These are phyloP conservation scores for Mola mola DNA, from an alignment of 2,113 vertebrate genomes.

Conservation along the genomic window DNA sequence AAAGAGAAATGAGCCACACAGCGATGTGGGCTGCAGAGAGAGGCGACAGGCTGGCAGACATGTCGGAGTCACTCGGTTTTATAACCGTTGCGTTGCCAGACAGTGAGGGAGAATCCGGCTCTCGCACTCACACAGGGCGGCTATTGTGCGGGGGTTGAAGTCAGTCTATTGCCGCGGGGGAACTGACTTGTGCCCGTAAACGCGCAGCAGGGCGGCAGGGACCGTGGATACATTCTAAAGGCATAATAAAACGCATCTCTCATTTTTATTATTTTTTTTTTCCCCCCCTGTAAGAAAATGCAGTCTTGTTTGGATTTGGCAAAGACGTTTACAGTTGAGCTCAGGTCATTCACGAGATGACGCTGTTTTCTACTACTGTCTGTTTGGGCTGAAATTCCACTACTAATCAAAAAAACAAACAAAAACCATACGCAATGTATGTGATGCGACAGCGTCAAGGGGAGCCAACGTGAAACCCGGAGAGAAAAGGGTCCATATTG, in stretches of 20 bases:
- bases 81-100: conserved; percentile 86
- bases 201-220: conserved; percentile 22
- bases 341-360: no score
- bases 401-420: background rate
- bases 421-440: no score
- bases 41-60: conserved; percentile 86
- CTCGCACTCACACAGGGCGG: background rate
- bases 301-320: no score
- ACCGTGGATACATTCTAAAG: conserved; percentile 32
- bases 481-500: background rate
- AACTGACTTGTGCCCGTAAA: no score
- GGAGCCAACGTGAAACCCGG: background rate
- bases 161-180: background rate
- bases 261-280: background rate
- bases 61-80: conserved; percentile 88
- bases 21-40: conserved; percentile 74
- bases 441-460: no score
- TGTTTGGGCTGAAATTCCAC: no score
- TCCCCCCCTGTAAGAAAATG: no score
- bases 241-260: background rate
- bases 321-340: no score
- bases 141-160: no score
- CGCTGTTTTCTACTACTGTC: no score
- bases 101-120: conserved; percentile 63
- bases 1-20: no score